Evolutionary conservation across 2,797 vertebrate species (phyloP), one percentile per base, ranked within the genome.

Genomic region (Xerus rutilus): DNA sequence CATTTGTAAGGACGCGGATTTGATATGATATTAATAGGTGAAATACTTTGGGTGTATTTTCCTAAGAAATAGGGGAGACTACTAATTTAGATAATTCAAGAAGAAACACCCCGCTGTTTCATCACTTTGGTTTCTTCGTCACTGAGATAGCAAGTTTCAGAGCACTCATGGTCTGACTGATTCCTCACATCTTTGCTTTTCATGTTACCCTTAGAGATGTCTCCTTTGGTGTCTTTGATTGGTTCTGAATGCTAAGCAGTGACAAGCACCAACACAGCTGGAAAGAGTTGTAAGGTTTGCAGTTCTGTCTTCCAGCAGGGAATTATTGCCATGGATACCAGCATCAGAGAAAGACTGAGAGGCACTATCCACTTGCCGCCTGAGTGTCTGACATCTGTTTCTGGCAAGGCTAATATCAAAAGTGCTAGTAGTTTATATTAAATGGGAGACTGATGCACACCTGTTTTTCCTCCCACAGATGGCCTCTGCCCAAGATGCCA

Each of bases 401-500:
- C 94, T n/a, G 94, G 97, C 97, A 96, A 73, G 8, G 65, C 23
- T 70, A 90, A 52, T 97, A 96, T 97, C 88, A 93, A 96, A 65
- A 70, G 18, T 79, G 69, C 81, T 74, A 54, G 82, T 83, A 82
- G 64, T 65, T 97, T 35, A 2, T 95, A 57, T 82, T 32, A 32
- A 43, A 62, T 7, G 6, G 39, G n/a, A 94, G 82, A 79, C 81
- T 96, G 93, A 97, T 43, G 45, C 49, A 54, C 14, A 39, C 35
- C 69, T 95, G 13, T 87, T 78, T 86, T 64, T 93, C 6, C 14
- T 96, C 96, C 98, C 98, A 90, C 98, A 99, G 99, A 99, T 99
- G 99, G 99, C 99, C 97, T 99, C 99, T 86, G 98, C 99, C 98
- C 99, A 99, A 98, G 99, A 99, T 97, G 98, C 98, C 89, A 99